These are phyloP conservation scores for Anoncus sp. DNA, from an alignment of 2,888 invertebrate species.

Conservation along the genomic window DNA sequence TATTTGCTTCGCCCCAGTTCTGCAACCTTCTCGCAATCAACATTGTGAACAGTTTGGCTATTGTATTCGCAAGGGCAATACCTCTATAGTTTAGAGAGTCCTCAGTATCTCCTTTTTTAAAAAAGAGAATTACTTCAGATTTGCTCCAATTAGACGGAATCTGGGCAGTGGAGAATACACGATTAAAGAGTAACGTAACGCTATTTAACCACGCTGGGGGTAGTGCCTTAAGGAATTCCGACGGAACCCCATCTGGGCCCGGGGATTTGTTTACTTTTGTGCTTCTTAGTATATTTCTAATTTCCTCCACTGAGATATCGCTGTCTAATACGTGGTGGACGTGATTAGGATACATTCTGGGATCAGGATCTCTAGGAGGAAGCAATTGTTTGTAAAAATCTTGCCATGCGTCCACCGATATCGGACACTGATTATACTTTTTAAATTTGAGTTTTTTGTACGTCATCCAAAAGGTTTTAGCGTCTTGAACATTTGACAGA, in stretches of 20 bases:
- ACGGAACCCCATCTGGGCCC: conserved; percentile 61
- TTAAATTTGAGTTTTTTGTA: conserved; percentile 13
- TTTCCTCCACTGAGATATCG: not conserved
- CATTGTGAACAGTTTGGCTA: conserved; percentile 69
- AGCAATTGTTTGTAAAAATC: not conserved
- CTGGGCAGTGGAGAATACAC: conserved; percentile 33
- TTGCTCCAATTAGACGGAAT: conserved; percentile 58
- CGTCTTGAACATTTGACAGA: not conserved
- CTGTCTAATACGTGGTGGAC: not conserved
- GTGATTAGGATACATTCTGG: not conserved
- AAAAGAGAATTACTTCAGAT: conserved; percentile 65
- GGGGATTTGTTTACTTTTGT: conserved; percentile 60
- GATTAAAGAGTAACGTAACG: conserved; percentile 54
- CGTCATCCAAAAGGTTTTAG: conserved; percentile 3
- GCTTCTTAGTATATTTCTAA: conserved; percentile 1
- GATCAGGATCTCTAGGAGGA: not conserved
- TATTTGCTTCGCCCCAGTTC: conserved; percentile 49
- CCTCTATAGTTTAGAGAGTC: conserved; percentile 70
- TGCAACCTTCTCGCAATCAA: conserved; percentile 61
- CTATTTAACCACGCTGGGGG: conserved; percentile 19
- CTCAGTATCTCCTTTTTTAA: conserved; percentile 69
- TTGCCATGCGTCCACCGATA: not conserved
- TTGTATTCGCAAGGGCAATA: conserved; percentile 68
- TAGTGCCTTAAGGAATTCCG: conserved; percentile 44
- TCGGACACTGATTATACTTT: not conserved